These are phyloP conservation scores for Eugnorisma glareosa DNA, from an alignment of 2,888 invertebrate genomes.

Conservation along the genomic window DNA sequence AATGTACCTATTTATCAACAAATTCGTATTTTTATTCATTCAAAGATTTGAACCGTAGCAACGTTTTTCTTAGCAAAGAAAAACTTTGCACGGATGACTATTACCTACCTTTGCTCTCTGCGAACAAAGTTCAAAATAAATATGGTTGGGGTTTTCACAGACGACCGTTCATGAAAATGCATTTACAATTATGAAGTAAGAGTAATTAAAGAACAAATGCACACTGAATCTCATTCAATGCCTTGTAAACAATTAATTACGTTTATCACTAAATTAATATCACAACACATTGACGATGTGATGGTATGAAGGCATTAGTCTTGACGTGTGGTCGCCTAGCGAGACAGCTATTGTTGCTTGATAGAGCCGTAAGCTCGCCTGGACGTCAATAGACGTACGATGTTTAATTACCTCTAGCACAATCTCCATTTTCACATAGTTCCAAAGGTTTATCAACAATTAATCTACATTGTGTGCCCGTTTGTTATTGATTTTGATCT, in stretches of 20 bases:
- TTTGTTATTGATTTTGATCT: not conserved
- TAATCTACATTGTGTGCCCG: not conserved
- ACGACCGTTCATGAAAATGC: not conserved
- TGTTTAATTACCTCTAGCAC: slow-evolving; percentile 52
- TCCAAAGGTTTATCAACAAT: slow-evolving; percentile 7
- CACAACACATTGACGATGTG: slow-evolving; percentile 8
- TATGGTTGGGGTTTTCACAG: not conserved
- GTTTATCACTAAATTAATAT: slow-evolving; percentile 9
- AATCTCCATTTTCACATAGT: not conserved
- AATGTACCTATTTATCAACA: not conserved
- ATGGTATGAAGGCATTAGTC: slow-evolving; percentile 7
- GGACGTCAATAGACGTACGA: slow-evolving; percentile 47
- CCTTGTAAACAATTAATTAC: not conserved
- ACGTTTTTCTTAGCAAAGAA: too few species aligned
- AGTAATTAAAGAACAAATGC: not conserved
- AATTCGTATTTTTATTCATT: not conserved
- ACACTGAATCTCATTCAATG: not conserved
- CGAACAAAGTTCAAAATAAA: not conserved
- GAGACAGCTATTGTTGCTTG: slow-evolving; percentile 56
- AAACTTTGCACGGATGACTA: not conserved
- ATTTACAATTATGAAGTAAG: not conserved
- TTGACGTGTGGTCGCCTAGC: slow-evolving; percentile 14
- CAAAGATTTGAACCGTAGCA: not conserved
- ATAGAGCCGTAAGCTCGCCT: slow-evolving; percentile 57
- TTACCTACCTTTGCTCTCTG: not conserved